Base-by-base conservation (phyloP, 2,113 vertebrate genomes). In the Morphnarchus princeps region DNA sequence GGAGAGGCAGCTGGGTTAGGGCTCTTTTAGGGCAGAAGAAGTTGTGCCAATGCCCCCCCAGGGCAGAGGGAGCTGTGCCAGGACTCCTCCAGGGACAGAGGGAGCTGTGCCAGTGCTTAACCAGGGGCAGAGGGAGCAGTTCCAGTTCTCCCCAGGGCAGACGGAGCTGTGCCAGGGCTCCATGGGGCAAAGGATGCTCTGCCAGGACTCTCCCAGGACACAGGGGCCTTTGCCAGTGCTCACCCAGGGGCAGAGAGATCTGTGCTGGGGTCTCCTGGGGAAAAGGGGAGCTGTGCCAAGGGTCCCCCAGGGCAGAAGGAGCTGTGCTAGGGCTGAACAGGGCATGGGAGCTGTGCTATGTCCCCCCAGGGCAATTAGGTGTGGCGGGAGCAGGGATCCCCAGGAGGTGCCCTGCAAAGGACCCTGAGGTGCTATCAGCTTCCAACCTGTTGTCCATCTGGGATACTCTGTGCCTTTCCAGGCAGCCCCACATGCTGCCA, bases 371-470 rank as follows among this genome's bases (percentile, higher is more conserved):
- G 7, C 61, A 76, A 31, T 3, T 13, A n/a, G 52, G 38, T 43
- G 55, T 0, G 0, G 28, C 21, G n/a, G 34, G 26, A 79, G 55
- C 38, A n/a, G 38, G 38, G n/a, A 0, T 90, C 20, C 43, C 31
- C 26, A 31, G 55, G 20, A 63, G 40, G 31, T 25, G 13, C 43
- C 55, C 69, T 52, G 50, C 50, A 66, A 54, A 78, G 50, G 20
- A 42, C 28, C 25, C 45, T 47, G 69, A 7, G 4, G 59, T 14
- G 57, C 84, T 65, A 8, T 5, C 70, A n/a, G 16, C 69, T 29
- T 32, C 84, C 49, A 67, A 26, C 38, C 26, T 11, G 0, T 1
- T 31, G 42, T 24, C 77, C 77, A 11, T 6, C 11, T 10, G 26
- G 66, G 67, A n/a, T 3, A 7, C 31, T 15, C 40, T 17, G 15